These are phyloP conservation scores for Scatophagus argus DNA, from an alignment of 2,113 vertebrate genomes.

Conservation along the genomic window DNA sequence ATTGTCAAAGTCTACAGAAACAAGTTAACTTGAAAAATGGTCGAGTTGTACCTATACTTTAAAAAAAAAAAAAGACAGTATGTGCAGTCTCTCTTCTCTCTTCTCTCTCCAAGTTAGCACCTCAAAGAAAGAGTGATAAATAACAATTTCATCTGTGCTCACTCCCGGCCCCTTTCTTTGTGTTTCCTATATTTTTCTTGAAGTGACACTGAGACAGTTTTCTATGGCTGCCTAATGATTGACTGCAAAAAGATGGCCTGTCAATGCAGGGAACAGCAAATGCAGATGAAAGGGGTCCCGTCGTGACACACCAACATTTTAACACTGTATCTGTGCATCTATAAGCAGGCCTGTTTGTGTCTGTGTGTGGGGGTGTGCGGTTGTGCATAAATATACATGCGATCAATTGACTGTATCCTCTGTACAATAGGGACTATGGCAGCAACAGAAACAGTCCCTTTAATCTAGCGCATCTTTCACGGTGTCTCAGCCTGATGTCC, in stretches of 20 bases:
- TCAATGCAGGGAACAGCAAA: constrained; percentile 50
- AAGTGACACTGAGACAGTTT: constrained; percentile 39
- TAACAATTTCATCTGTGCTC: constrained; percentile 6
- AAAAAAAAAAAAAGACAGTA: background rate
- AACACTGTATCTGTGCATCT: constrained; percentile 57
- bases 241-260: constrained; percentile 53
- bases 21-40: background rate
- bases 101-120: background rate
- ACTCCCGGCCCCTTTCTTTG: background rate
- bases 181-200: constrained; percentile 18
- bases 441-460: constrained; percentile 65
- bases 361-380: constrained; percentile 44
- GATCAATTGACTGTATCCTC: constrained; percentile 57
- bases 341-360: constrained; percentile 50
- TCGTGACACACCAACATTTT: constrained; percentile 48
- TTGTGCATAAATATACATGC: constrained; percentile 52
- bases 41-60: background rate
- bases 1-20: background rate
- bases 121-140: background rate
- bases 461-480: constrained; percentile 74
- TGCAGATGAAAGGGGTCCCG: constrained; percentile 65
- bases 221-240: constrained; percentile 59
- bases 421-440: constrained; percentile 56
- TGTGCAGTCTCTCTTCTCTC: background rate
- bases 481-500: constrained; percentile 66